Conservation (phyloP, 2,113 vertebrate species). For the Etheostoma cragini region DNA sequence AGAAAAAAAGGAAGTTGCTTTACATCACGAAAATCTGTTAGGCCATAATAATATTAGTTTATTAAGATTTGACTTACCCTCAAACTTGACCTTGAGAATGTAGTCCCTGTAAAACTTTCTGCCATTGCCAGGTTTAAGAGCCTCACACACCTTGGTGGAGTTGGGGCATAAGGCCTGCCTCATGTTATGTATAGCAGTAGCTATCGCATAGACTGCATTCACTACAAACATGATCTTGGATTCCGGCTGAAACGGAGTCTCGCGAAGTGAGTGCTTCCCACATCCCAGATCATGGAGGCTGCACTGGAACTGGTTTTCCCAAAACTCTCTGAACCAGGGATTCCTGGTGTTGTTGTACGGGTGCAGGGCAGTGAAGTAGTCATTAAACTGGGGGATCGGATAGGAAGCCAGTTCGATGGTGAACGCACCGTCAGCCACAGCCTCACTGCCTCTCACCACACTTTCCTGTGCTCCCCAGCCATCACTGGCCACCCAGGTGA, state of each 20-base stretch:
- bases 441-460: constrained; percentile 93
- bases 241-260: constrained; percentile 92
- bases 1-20: background rate
- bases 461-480: constrained; percentile 98
- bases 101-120: constrained; percentile 96
- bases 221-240: constrained; percentile 98
- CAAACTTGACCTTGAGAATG: constrained; percentile 96
- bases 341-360: constrained; percentile 96
- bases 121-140: constrained; percentile 93
- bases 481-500: constrained; percentile 97
- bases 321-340: constrained; percentile 97
- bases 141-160: constrained; percentile 89
- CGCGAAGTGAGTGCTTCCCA: constrained; percentile 86
- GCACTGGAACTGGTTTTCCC: constrained; percentile 96
- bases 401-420: constrained; percentile 97
- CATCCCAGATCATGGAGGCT: constrained; percentile 90
- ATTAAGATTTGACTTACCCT: constrained; percentile 86
- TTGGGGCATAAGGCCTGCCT: constrained; percentile 92
- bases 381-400: constrained; percentile 89
- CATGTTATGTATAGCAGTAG: constrained; percentile 95
- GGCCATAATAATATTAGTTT: background rate
- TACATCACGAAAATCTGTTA: background rate
- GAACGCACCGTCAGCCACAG: constrained; percentile 92
- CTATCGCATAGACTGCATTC: constrained; percentile 97
- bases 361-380: constrained; percentile 91